These are phyloP conservation scores for Troides helena DNA, from an alignment of 2,888 invertebrate species.

Conservation along the genomic window DNA sequence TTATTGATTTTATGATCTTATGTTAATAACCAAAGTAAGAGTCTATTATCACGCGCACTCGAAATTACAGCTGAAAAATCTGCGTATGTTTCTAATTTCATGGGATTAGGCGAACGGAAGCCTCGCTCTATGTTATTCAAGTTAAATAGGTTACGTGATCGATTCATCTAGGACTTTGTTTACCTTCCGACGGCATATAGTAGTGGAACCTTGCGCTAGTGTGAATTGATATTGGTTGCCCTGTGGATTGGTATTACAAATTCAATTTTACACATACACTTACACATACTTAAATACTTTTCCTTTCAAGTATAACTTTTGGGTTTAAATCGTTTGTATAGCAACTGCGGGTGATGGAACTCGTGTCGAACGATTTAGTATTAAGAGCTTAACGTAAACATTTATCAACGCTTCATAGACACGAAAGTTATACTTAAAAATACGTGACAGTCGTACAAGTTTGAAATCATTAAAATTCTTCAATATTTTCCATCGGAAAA, in stretches of 20 bases:
- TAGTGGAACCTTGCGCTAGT: slow-evolving; percentile 71
- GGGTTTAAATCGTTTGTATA: too few species aligned
- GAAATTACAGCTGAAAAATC: slow-evolving; percentile 26
- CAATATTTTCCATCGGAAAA: too few species aligned
- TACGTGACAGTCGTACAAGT: too few species aligned
- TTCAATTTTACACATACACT: slow-evolving; percentile 38
- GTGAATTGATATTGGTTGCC: slow-evolving; percentile 75
- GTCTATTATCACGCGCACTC: slow-evolving; percentile 4
- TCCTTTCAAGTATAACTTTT: too few species aligned
- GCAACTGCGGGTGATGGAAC: too few species aligned
- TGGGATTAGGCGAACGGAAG: slow-evolving; percentile 73
- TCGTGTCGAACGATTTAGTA: too few species aligned
- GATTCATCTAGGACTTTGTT: slow-evolving; percentile 62
- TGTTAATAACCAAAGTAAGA: too few species aligned
- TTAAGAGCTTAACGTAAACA: too few species aligned
- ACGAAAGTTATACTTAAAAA: too few species aligned
- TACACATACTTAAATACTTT: slow-evolving; percentile 4
- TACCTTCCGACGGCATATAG: slow-evolving; percentile 78
- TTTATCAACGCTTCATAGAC: too few species aligned
- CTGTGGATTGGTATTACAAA: slow-evolving; percentile 67
- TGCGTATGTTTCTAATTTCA: slow-evolving; percentile 37
- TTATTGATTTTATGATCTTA: too few species aligned
- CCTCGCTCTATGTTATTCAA: slow-evolving; percentile 72
- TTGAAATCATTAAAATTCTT: too few species aligned
- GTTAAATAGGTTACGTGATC: slow-evolving; percentile 67